Evolutionary conservation across 2,797 vertebrate species (phyloP).

Genomic region (Tadarida brasiliensis): DNA sequence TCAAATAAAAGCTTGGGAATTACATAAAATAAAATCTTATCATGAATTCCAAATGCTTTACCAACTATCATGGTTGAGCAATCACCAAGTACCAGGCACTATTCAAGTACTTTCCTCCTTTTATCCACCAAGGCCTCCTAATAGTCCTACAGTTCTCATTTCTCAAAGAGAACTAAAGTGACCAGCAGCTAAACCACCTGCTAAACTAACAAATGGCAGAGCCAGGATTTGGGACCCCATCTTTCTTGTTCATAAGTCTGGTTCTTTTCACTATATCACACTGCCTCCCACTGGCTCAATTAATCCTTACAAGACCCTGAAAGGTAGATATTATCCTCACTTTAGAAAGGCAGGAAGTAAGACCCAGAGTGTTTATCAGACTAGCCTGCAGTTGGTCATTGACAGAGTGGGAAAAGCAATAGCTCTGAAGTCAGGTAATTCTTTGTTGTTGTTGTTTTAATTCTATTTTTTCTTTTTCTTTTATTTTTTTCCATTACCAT

Average conservation of each 20-base stretch:
- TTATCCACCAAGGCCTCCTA: not conserved
- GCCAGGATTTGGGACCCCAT: not conserved
- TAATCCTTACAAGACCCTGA: not conserved
- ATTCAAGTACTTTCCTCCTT: not conserved
- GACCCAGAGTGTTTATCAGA: not conserved
- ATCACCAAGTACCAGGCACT: not conserved
- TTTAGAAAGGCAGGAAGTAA: not conserved
- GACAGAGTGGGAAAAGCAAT: not conserved
- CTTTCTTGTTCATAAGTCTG: not conserved
- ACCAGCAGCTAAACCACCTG: not conserved
- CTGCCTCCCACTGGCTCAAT: slow-evolving; percentile 17
- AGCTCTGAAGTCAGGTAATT: not conserved
- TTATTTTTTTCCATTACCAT: too few relatives aligned
- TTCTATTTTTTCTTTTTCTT: too few relatives aligned
- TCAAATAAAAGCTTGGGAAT: slow-evolving; percentile 45
- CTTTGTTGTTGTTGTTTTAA: too few relatives aligned
- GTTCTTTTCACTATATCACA: not conserved
- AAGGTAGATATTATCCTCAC: not conserved
- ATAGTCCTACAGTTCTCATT: not conserved
- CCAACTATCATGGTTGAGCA: not conserved
- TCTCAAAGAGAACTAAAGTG: not conserved
- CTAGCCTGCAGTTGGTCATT: not conserved
- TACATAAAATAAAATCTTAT: slow-evolving; percentile 30
- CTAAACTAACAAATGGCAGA: not conserved
- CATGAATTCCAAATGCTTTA: slow-evolving; percentile 5